A percentile compares a stretch with the other conserved stretches of the same genome.
These are phyloP conservation scores for Andrena minutula DNA, from an alignment of 2,888 invertebrate species.

Conservation along the genomic window DNA sequence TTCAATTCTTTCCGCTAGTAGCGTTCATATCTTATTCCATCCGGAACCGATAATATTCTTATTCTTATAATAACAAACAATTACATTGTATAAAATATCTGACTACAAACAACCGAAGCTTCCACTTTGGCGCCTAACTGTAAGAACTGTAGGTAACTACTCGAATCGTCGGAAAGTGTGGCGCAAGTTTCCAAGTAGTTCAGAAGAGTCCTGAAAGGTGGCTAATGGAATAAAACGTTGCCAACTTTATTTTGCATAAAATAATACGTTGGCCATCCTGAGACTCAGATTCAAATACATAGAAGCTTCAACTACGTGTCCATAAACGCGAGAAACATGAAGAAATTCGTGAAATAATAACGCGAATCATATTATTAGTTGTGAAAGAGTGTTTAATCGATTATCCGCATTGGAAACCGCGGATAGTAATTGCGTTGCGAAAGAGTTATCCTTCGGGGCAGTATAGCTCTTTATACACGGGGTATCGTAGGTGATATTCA, in stretches of 20 bases:
- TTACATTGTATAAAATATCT: no score
- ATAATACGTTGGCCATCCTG: slow-evolving; percentile 8
- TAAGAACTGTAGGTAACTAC: slow-evolving; percentile 34
- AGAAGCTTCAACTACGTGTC: no score
- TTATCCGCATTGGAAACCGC: background rate
- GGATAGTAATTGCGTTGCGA: background rate
- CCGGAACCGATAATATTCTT: no score
- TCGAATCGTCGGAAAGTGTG: slow-evolving; percentile 46
- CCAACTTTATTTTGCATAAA: background rate
- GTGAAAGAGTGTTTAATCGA: background rate
- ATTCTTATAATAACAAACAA: no score
- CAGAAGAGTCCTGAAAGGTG: slow-evolving; percentile 37
- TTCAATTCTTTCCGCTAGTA: no score
- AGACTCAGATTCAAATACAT: slow-evolving; percentile 5
- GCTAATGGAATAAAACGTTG: slow-evolving; percentile 13
- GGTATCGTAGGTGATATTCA: background rate
- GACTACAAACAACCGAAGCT: no score
- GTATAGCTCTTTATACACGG: background rate
- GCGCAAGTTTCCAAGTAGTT: slow-evolving; percentile 12
- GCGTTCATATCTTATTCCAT: no score
- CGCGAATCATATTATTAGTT: background rate
- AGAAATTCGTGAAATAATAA: background rate
- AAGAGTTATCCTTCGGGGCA: background rate
- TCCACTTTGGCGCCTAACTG: no score
- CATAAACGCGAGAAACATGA: no score